Evolutionary conservation across 2,113 vertebrate species (phyloP).

Genomic region (Seriola aureovittata): DNA sequence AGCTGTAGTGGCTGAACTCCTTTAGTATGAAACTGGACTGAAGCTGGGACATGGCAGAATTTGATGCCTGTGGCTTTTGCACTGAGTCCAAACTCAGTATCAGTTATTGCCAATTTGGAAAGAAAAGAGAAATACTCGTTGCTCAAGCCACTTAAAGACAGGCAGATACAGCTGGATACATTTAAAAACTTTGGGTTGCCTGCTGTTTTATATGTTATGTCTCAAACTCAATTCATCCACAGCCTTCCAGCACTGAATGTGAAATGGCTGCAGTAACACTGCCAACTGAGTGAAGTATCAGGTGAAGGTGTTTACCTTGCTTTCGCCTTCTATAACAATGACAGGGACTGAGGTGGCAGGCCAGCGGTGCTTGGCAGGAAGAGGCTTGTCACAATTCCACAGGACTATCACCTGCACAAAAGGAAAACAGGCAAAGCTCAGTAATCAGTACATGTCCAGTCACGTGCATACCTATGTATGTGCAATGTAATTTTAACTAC

Average conservation of each 20-base stretch:
- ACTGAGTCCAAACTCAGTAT: constrained; percentile 9
- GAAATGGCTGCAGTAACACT: constrained; percentile 2
- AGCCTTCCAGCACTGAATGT: neutral
- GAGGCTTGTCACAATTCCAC: constrained; percentile 99
- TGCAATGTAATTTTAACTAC: too few species aligned
- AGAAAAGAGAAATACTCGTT: neutral
- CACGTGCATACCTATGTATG: neutral
- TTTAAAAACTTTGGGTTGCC: neutral
- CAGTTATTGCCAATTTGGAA: neutral
- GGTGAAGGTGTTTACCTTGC: constrained; percentile 84
- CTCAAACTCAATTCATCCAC: neutral
- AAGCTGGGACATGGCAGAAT: neutral
- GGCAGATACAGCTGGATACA: neutral
- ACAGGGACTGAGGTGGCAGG: constrained; percentile 94
- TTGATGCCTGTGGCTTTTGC: neutral
- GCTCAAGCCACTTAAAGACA: neutral
- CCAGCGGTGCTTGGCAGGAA: constrained; percentile 98
- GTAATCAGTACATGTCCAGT: neutral
- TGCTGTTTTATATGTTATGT: neutral
- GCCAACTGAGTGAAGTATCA: neutral
- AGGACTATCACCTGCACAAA: constrained; percentile 93
- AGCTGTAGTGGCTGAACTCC: neutral
- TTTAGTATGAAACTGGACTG: neutral
- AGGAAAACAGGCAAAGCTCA: neutral
- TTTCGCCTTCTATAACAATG: constrained; percentile 94